Conservation (phyloP, 1,140 invertebrate genomes). For the Lucilia sericata region DNA sequence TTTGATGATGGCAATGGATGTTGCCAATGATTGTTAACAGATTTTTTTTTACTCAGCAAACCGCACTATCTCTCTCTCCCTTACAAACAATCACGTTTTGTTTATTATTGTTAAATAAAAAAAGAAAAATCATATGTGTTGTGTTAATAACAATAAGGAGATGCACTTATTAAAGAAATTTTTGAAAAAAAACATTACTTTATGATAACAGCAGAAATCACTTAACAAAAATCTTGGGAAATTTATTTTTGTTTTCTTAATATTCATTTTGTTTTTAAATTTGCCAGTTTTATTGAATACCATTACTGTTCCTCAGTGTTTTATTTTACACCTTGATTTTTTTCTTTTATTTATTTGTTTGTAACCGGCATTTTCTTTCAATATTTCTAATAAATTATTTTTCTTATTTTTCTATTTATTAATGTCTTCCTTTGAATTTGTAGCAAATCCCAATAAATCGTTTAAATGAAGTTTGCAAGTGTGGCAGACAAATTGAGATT, state of each 20-base stretch:
- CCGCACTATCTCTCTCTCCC: neutral
- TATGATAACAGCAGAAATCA: too few relatives aligned
- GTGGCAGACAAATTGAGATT: too few relatives aligned
- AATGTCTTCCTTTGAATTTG: neutral
- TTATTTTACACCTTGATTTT: neutral
- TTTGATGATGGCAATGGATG: neutral
- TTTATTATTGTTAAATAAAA: too few relatives aligned
- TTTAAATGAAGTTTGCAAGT: too few relatives aligned
- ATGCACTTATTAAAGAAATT: neutral
- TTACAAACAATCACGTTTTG: neutral
- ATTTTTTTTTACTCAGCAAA: neutral
- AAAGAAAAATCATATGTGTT: neutral
- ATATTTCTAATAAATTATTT: neutral
- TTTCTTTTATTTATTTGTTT: neutral
- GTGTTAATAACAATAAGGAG: neutral
- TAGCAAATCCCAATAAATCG: neutral
- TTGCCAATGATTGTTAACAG: conserved; percentile 23
- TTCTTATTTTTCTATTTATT: neutral
- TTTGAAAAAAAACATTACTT: too few relatives aligned
- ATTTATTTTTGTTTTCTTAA: too few relatives aligned
- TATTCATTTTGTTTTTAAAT: neutral
- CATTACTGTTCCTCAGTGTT: neutral
- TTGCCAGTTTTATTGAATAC: neutral
- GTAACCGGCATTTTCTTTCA: neutral
- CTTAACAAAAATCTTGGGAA: too few relatives aligned